These are phyloP conservation scores for Brienomyrus longianalis DNA, from an alignment of 2,113 vertebrate genomes.

Conservation along the genomic window DNA sequence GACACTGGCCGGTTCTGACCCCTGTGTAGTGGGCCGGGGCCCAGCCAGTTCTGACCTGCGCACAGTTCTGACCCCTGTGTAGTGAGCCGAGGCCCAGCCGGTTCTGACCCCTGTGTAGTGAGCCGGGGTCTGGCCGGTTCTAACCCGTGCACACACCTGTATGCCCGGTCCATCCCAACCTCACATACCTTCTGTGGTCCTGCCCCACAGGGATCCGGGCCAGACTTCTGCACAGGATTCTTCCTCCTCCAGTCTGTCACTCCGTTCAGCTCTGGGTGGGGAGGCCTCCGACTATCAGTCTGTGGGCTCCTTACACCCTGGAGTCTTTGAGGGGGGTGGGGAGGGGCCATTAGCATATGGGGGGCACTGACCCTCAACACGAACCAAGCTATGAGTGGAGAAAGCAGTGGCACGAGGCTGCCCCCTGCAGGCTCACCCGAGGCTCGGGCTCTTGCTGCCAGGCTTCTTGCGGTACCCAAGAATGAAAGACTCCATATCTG, in stretches of 20 bases:
- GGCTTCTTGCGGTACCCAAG: conserved; percentile 62
- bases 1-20: background rate
- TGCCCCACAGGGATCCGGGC: conserved; percentile 55
- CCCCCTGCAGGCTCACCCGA: conserved; percentile 51
- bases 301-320: conserved; percentile 54
- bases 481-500: conserved; percentile 66
- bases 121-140: background rate
- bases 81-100: too few relatives aligned
- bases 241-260: conserved; percentile 63
- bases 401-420: background rate
- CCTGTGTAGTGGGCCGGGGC: too few relatives aligned
- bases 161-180: background rate
- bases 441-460: conserved; percentile 54
- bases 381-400: background rate
- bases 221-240: conserved; percentile 43
- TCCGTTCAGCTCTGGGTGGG: conserved; percentile 64
- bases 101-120: too few relatives aligned
- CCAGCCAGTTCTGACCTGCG: too few relatives aligned
- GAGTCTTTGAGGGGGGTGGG: conserved; percentile 13
- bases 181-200: conserved; percentile 59
- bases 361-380: background rate
- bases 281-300: conserved; percentile 56
- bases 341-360: background rate
- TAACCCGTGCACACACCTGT: background rate
- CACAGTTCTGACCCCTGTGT: too few relatives aligned